Conservation (phyloP, 2,888 invertebrate genomes). For the Mechanitis mazaeus region DNA sequence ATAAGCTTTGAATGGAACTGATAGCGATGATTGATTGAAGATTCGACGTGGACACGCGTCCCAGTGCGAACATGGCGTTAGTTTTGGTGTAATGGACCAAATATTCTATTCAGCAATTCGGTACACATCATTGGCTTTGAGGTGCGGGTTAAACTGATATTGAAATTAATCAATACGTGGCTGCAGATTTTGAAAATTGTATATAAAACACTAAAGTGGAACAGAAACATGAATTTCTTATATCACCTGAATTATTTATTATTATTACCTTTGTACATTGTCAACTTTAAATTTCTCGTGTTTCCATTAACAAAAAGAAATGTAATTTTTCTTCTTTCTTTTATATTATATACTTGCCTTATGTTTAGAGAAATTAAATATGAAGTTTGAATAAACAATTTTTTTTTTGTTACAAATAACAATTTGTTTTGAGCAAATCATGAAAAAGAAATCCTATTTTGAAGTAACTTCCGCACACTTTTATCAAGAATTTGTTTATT, state of each 20-base stretch:
- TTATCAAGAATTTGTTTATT: slow-evolving; percentile 31
- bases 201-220: too few relatives aligned
- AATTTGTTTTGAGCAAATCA: too few relatives aligned
- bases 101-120: slow-evolving; percentile 30
- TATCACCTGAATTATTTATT: too few relatives aligned
- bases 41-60: slow-evolving; percentile 31
- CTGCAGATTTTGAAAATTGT: slow-evolving; percentile 11
- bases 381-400: too few relatives aligned
- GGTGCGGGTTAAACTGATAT: slow-evolving; percentile 25
- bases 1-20: slow-evolving; percentile 55
- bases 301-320: too few relatives aligned
- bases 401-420: too few relatives aligned
- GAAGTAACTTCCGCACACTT: background rate
- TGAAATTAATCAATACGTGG: slow-evolving; percentile 21
- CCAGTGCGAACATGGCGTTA: slow-evolving; percentile 20
- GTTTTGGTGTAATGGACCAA: slow-evolving; percentile 36
- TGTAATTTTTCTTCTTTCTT: too few relatives aligned
- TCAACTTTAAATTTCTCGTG: too few relatives aligned
- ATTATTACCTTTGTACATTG: too few relatives aligned
- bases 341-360: too few relatives aligned
- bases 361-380: too few relatives aligned
- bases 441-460: background rate
- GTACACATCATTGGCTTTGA: slow-evolving; percentile 26
- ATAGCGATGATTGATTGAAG: slow-evolving; percentile 59
- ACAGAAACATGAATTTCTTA: too few relatives aligned